phyloP scores from a whole-genome alignment of 2,888 invertebrate species.

The Cacoxenus indagator region DNA sequence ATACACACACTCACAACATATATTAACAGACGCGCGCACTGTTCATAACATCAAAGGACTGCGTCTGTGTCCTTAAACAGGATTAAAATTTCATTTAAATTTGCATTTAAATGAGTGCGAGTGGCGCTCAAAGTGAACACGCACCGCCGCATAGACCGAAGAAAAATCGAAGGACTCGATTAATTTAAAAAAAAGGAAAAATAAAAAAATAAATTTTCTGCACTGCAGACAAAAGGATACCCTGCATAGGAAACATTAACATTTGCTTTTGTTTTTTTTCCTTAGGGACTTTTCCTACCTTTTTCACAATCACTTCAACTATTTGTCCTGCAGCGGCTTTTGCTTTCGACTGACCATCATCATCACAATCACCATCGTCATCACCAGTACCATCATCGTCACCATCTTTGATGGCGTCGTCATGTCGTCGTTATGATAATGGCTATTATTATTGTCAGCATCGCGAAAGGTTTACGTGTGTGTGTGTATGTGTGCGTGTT shows the following conservation, averaged over 20 bases:
- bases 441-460: too few species aligned
- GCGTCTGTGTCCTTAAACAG: constrained; percentile 54
- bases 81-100: constrained; percentile 69
- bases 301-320: neutral
- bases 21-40: neutral
- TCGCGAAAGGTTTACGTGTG: too few species aligned
- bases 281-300: too few species aligned
- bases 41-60: constrained; percentile 47
- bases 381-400: too few species aligned
- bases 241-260: too few species aligned
- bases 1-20: neutral
- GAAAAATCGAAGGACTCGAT: neutral
- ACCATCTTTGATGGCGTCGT: too few species aligned
- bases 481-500: neutral
- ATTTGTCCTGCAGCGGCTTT: neutral
- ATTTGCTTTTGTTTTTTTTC: too few species aligned
- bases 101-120: constrained; percentile 66
- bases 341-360: neutral
- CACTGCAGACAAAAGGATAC: too few species aligned
- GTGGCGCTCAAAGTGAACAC: constrained; percentile 54
- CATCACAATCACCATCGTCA: too few species aligned
- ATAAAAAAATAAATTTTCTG: neutral
- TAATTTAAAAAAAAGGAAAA: neutral
- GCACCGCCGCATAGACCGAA: constrained; percentile 26
- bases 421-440: too few species aligned